Base-by-base conservation (phyloP, 1,140 invertebrate genomes). In the Drusus annulatus region DNA sequence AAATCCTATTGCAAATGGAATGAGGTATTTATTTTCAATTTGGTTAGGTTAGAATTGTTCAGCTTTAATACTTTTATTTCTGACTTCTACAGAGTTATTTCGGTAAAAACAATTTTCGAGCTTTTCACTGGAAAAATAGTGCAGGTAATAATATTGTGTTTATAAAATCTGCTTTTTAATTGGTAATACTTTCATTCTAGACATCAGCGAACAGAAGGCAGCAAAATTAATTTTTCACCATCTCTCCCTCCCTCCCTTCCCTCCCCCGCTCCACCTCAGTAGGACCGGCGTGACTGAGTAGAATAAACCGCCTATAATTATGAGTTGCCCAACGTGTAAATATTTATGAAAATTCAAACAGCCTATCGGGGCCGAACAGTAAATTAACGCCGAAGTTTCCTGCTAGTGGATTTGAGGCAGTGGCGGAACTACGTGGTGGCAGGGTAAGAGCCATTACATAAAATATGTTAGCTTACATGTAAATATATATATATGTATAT, bases 341-440 rank as follows among this genome's bases (percentile, higher is more conserved):
- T 63, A 63, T 63, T 63, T 63, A 63, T 63, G 60, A 63, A 63
- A 63, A 25, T 63, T 63, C 60, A 23, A 25, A 63, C 23, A 0
- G 60, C 25, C 21, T n/a, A 62, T 62, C 19, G 58, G 8, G 54
- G 54, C 54, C 54, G 54, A 58, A 58, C 54, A 21, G n/a, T 8
- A 58, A 58, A 58, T 58, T 58, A 19, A 58, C 54, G 54, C 54
- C 6, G 17, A 21, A 16, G 54, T 21, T 58, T 58, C 54, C 54
- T 58, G 54, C 31, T 36, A 36, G 31, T 7, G 31, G 31, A 36
- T 4, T 36, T 0, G 31, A 36, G 31, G 5, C 31, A 36, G 31
- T 36, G 31, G 31, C 31, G 31, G 2, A 36, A 36, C 31, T 36
- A 36, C 31, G 8, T 7, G 31, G 31, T 7, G n/a, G n/a, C n/a